Evolutionary conservation across 2,888 invertebrate genomes (phyloP).

Genomic region (Hydroisotoma schaefferi): DNA sequence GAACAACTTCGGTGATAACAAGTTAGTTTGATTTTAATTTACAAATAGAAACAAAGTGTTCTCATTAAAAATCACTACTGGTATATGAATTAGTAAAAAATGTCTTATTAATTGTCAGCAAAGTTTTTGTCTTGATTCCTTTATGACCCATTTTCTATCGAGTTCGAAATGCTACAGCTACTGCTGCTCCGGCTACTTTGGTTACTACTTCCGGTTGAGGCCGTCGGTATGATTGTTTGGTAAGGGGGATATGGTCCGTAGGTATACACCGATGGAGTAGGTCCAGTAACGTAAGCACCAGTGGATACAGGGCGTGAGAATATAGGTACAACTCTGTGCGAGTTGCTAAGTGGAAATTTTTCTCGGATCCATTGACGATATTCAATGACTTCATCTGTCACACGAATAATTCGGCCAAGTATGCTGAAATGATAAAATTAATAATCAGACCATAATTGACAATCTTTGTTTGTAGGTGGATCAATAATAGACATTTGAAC

Average conservation of each 20-base stretch:
- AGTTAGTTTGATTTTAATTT: no score
- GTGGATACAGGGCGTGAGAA: not conserved
- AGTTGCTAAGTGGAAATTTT: conserved; percentile 52
- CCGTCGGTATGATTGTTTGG: conserved; percentile 22
- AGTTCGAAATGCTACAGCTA: no score
- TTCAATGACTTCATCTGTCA: conserved; percentile 85
- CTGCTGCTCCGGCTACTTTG: conserved; percentile 37
- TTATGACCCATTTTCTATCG: no score
- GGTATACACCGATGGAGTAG: not conserved
- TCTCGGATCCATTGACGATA: conserved; percentile 67
- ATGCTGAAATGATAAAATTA: conserved; percentile 57
- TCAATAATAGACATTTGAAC: no score
- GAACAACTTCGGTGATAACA: no score
- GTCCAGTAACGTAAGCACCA: not conserved
- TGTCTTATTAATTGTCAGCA: no score
- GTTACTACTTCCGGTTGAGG: conserved; percentile 37
- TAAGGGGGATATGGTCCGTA: conserved; percentile 23
- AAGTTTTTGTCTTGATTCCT: no score
- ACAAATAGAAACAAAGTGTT: no score
- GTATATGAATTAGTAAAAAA: no score
- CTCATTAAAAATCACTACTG: no score
- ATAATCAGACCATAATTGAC: no score
- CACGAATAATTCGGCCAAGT: conserved; percentile 84
- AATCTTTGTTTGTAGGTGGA: no score
- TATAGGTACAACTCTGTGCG: conserved; percentile 19